Evolutionary conservation across 2,113 vertebrate genomes (phyloP).

Genomic region (human): DNA sequence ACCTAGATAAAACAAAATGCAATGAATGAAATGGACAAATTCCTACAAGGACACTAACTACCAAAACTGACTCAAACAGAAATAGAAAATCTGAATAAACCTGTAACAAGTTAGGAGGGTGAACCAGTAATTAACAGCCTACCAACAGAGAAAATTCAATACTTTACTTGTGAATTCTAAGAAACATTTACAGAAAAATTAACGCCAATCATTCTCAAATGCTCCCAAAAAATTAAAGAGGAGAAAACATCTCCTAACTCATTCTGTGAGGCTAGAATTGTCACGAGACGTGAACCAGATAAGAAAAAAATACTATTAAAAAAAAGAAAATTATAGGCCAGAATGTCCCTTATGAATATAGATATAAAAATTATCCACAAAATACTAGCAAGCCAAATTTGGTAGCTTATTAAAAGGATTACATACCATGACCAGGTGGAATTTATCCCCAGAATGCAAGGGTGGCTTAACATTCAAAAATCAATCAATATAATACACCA

Average conservation of each 20-base stretch:
- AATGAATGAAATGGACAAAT: neutral
- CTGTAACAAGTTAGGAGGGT: neutral
- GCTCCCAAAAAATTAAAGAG: neutral
- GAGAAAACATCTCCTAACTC: neutral
- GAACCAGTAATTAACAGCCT: neutral
- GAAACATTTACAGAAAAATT: neutral
- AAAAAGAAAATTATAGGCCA: neutral
- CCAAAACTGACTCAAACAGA: neutral
- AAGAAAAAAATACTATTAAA: neutral
- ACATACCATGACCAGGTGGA: neutral
- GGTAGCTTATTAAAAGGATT: neutral
- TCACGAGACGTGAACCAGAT: neutral
- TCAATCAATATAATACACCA: neutral
- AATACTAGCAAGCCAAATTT: neutral
- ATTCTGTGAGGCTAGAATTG: neutral
- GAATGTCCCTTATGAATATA: neutral
- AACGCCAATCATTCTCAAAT: neutral
- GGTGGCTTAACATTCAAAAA: neutral
- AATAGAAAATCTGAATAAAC: neutral
- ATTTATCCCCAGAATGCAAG: neutral
- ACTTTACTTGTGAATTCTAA: neutral
- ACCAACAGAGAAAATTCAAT: neutral
- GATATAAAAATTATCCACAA: neutral
- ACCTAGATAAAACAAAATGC: neutral
- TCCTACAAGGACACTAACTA: neutral